These are phyloP conservation scores for Chrysina gloriosa DNA, from an alignment of 2,888 invertebrate species.

Conservation along the genomic window DNA sequence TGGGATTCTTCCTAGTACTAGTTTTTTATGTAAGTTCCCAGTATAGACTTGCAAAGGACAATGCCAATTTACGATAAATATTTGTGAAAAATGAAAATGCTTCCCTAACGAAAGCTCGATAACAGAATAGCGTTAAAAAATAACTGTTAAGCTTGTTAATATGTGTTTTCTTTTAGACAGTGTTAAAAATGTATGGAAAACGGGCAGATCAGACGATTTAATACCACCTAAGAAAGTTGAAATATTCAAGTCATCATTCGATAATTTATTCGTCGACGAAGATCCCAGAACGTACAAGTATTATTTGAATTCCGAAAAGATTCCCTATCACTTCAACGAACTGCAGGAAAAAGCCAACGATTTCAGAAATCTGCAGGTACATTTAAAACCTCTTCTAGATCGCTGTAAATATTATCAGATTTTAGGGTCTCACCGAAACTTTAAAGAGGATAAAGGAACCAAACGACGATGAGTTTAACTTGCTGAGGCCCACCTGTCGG, in stretches of 20 bases:
- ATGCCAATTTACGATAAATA: too few species aligned
- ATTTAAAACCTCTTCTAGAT: neutral
- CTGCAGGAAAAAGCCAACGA: constrained; percentile 46
- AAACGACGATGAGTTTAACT: neutral
- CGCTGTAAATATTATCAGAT: constrained; percentile 18
- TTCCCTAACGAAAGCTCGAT: too few species aligned
- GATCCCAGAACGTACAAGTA: constrained; percentile 39
- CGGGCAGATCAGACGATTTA: constrained; percentile 42
- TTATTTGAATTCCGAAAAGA: constrained; percentile 34
- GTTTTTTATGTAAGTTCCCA: too few species aligned
- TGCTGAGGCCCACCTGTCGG: neutral
- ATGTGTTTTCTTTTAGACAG: constrained; percentile 49
- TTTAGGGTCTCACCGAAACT: constrained; percentile 49
- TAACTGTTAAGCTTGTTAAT: neutral
- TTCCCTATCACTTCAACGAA: constrained; percentile 41
- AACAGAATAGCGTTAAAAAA: too few species aligned
- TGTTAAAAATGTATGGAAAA: constrained; percentile 57
- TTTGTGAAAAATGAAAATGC: too few species aligned
- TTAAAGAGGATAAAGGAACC: constrained; percentile 50
- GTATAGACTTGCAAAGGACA: too few species aligned
- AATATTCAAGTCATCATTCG: constrained; percentile 54
- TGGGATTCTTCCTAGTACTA: too few species aligned
- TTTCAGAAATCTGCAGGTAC: constrained; percentile 52
- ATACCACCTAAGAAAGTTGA: constrained; percentile 37
- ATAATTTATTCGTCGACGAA: constrained; percentile 55